Percentiles rank a stretch among this genome's conserved stretches.
These are phyloP conservation scores for Halcyon smyrnensis DNA, from an alignment of 2,797 vertebrate genomes.

Conservation along the genomic window DNA sequence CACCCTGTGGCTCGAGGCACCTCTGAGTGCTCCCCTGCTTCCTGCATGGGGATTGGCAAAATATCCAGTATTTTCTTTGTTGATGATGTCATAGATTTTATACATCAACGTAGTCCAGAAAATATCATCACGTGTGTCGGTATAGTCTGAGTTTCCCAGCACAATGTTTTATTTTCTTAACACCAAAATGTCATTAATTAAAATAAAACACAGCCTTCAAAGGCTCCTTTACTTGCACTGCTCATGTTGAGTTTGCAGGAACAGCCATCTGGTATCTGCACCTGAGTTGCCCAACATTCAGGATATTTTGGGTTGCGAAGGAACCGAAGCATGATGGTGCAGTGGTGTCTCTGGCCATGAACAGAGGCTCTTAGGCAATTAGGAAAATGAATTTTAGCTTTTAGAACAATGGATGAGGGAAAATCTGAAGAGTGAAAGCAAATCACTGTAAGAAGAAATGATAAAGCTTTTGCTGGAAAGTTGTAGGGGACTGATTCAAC, in stretches of 20 bases:
- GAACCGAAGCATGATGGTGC: background rate
- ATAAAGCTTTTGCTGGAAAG: background rate
- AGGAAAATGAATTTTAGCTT: background rate
- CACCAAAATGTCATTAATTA: background rate
- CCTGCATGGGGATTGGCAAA: background rate
- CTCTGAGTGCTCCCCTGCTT: background rate
- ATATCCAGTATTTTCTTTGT: background rate
- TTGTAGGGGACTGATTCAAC: background rate
- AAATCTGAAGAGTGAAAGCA: background rate
- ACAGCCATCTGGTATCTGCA: background rate
- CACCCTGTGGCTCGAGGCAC: fast-evolving
- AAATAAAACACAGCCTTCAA: background rate
- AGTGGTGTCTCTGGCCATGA: background rate
- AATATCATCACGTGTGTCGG: too few relatives aligned
- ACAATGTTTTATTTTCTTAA: background rate
- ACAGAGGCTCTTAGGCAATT: background rate
- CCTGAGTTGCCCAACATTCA: fast-evolving
- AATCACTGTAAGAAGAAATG: background rate
- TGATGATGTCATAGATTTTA: background rate
- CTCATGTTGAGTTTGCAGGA: background rate
- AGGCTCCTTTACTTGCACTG: background rate
- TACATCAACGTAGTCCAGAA: background rate
- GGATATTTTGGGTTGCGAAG: background rate
- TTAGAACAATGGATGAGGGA: background rate
- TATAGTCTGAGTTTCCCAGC: background rate